Evolutionary conservation across 2,113 vertebrate genomes (phyloP).

Genomic region (Terrapene triunguis): DNA sequence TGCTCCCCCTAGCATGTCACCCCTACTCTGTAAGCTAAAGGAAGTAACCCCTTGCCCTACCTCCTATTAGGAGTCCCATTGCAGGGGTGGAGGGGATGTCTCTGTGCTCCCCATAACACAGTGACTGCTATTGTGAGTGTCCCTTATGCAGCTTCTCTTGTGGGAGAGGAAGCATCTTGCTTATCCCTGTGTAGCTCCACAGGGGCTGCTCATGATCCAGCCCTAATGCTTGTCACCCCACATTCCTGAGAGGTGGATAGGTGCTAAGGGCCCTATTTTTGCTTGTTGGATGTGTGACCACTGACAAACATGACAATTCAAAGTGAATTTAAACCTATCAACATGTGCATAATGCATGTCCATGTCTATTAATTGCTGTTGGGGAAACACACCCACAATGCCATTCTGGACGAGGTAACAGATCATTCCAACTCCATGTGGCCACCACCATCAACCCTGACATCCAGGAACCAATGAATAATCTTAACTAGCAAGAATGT

Average conservation of each 20-base stretch:
- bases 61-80: accelerated
- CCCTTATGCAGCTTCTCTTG: background rate
- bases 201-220: background rate
- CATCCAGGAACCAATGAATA: constrained; percentile 68
- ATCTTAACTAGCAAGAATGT: constrained; percentile 72
- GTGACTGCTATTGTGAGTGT: background rate
- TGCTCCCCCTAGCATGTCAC: background rate
- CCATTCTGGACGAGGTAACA: constrained; percentile 73
- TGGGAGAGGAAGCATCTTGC: background rate
- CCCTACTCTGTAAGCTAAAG: background rate
- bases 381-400: constrained; percentile 64
- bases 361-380: constrained; percentile 73
- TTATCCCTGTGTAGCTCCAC: background rate
- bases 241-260: background rate
- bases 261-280: background rate
- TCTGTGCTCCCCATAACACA: background rate
- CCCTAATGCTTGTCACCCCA: background rate
- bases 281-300: constrained; percentile 10
- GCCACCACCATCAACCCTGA: constrained; percentile 66
- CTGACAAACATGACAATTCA: constrained; percentile 60
- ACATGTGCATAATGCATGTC: constrained; percentile 73
- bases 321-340: constrained; percentile 67
- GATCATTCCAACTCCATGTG: constrained; percentile 72
- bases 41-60: background rate
- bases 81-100: background rate